A percentile compares a stretch with the other conserved stretches of the same genome.
phyloP scores from a whole-genome alignment of 2,888 invertebrate genomes.

The Zeuzera pyrina region DNA sequence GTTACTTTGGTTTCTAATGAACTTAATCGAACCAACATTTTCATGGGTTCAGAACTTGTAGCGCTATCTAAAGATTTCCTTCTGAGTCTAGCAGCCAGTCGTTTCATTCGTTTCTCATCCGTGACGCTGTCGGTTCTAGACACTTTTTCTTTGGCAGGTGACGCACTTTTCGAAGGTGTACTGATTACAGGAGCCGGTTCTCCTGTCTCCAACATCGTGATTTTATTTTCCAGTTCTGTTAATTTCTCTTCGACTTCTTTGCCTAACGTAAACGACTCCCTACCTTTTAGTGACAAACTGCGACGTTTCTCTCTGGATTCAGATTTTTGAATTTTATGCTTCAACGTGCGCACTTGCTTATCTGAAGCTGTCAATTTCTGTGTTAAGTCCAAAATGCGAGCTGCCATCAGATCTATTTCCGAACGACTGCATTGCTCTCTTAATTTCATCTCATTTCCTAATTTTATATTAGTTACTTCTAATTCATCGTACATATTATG shows the following conservation, averaged over 20 bases:
- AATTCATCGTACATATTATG: conserved; percentile 85
- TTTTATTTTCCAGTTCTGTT: conserved; percentile 84
- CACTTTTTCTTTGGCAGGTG: conserved; percentile 69
- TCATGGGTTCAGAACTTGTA: conserved; percentile 85
- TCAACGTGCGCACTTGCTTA: conserved; percentile 83
- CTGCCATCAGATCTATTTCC: conserved; percentile 85
- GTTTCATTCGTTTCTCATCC: conserved; percentile 65
- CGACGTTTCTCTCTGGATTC: conserved; percentile 85
- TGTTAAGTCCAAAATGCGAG: conserved; percentile 87
- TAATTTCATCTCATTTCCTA: conserved; percentile 80
- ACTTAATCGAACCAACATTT: conserved; percentile 82
- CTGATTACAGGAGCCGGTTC: conserved; percentile 56
- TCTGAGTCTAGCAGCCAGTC: conserved; percentile 73
- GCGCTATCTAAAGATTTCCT: conserved; percentile 86
- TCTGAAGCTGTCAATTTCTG: conserved; percentile 86
- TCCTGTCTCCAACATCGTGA: conserved; percentile 76
- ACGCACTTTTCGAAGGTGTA: conserved; percentile 67
- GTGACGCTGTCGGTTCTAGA: conserved; percentile 61
- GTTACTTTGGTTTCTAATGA: conserved; percentile 85
- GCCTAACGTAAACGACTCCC: conserved; percentile 84
- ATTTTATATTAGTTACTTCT: conserved; percentile 83
- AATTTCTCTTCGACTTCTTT: conserved; percentile 90
- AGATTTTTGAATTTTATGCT: conserved; percentile 84
- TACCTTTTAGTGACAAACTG: conserved; percentile 86
- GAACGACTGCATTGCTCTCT: conserved; percentile 77